These are phyloP conservation scores for Nixonia krombeini DNA, from an alignment of 1,140 invertebrate species.

Conservation along the genomic window DNA sequence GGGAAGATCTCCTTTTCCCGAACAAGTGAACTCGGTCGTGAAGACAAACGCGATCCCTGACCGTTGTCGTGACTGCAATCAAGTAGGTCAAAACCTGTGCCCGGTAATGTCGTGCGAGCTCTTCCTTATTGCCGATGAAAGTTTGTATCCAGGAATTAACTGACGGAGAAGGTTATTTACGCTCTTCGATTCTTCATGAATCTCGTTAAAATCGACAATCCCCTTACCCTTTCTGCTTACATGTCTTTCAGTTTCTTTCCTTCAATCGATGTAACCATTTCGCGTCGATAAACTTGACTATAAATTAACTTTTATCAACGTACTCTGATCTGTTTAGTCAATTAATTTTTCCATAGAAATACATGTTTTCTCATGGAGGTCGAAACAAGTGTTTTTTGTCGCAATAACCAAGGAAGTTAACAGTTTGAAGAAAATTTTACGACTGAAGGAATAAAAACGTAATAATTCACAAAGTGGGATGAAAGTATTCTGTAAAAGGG, in stretches of 20 bases:
- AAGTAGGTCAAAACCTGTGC: constrained; percentile 55
- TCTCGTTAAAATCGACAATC: constrained; percentile 6
- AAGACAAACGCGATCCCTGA: constrained; percentile 46
- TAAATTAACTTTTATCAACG: too few species aligned
- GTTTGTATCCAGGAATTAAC: constrained; percentile 37
- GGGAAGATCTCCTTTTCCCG: constrained; percentile 7
- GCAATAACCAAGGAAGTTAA: neutral
- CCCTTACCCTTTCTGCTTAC: neutral
- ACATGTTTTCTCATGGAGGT: too few species aligned
- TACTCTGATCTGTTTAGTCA: too few species aligned
- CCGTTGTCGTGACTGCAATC: constrained; percentile 43
- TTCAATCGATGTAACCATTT: too few species aligned
- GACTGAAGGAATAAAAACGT: too few species aligned
- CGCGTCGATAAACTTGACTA: too few species aligned
- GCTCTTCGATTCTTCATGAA: constrained; percentile 12
- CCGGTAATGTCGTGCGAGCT: constrained; percentile 43
- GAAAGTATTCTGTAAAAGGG: constrained; percentile 42
- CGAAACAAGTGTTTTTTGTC: too few species aligned
- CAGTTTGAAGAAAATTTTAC: neutral
- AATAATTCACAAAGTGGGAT: constrained; percentile 5
- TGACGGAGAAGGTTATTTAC: constrained; percentile 39
- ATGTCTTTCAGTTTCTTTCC: too few species aligned
- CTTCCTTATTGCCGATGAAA: constrained; percentile 47
- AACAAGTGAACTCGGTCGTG: constrained; percentile 40
- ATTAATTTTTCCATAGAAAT: too few species aligned